Evolutionary conservation across 2,888 invertebrate genomes (phyloP).

Genomic region (Pogonocherus hispidulus): DNA sequence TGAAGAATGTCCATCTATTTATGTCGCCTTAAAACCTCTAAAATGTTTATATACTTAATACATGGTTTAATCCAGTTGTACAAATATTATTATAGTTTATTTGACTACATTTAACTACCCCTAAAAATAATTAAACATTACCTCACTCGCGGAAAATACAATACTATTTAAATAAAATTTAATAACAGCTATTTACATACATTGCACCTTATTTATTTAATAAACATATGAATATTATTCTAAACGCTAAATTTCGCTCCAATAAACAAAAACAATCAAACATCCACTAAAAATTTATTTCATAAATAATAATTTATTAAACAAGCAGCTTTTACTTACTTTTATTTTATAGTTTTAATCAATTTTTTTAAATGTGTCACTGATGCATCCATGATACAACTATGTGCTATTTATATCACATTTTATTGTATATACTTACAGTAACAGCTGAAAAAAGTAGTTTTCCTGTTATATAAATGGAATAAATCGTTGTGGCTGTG

Average conservation of each 20-base stretch:
- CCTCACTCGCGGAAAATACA: neutral
- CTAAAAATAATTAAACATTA: neutral
- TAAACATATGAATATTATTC: conserved; percentile 38
- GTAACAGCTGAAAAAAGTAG: neutral
- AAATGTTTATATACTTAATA: no score
- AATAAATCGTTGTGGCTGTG: neutral
- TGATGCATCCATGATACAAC: conserved; percentile 6
- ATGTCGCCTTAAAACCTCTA: neutral
- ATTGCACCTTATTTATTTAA: conserved; percentile 40
- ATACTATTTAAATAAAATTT: conserved; percentile 31
- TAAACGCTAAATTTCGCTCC: conserved; percentile 28
- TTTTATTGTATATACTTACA: conserved; percentile 14
- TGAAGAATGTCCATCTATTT: neutral
- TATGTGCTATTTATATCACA: no score
- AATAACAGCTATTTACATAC: conserved; percentile 34
- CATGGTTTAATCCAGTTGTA: neutral
- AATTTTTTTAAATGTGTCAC: neutral
- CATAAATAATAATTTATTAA: no score
- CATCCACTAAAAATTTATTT: no score
- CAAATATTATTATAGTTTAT: neutral
- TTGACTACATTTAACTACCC: neutral
- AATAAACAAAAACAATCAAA: conserved; percentile 27
- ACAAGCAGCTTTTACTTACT: no score
- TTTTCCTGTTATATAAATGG: neutral
- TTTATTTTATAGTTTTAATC: no score